Base-by-base conservation (phyloP, 2,797 vertebrate species). In the Danio choprae region DNA sequence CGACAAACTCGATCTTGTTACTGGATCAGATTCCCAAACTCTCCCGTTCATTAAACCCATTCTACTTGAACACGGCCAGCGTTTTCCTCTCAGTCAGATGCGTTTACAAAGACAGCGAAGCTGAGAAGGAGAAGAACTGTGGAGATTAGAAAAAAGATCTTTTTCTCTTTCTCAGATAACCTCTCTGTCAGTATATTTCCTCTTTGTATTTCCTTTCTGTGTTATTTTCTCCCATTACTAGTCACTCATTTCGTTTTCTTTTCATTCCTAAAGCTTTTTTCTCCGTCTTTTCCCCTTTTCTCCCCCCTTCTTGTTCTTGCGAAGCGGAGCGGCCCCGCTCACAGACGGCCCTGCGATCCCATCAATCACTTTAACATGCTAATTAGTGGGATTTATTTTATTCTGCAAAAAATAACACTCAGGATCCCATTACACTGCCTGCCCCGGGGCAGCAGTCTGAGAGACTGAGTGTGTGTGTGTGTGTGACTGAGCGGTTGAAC, bases 291-390 rank as follows among this genome's bases (percentile, higher is more conserved):
- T 58, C 29, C 62, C 73, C 36, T 59, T 77, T 69, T 64, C 78
- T 67, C 56, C 29, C 29, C 77, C 60, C 65, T 41, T 53, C 53
- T 53, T 50, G 65, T 78, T 77, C 44, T 72, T 18, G 22, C 7
- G 15, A 67, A 62, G 71, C 87, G 70, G 60, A 76, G 40, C 43
- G 20, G 51, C 36, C 77, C 90, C 88, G 88, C 87, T 84, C 88
- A 86, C 58, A 83, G 82, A 87, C 90, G 85, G 88, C 85, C 85
- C 83, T 51, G 86, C 89, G 85, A 86, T 86, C 88, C 88, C 87
- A 96, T 98, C 96, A 94, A 97, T 98, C 96, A 98, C 95, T 94
- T 96, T 97, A 97, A 96, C 96, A 96, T 96, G 96, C 96, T 97
- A 98, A 98, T 96, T 98, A 97, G 95, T 92, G 91, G 81, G 84